These are phyloP conservation scores for Colossoma macropomum DNA, from an alignment of 2,113 vertebrate species.

Conservation along the genomic window DNA sequence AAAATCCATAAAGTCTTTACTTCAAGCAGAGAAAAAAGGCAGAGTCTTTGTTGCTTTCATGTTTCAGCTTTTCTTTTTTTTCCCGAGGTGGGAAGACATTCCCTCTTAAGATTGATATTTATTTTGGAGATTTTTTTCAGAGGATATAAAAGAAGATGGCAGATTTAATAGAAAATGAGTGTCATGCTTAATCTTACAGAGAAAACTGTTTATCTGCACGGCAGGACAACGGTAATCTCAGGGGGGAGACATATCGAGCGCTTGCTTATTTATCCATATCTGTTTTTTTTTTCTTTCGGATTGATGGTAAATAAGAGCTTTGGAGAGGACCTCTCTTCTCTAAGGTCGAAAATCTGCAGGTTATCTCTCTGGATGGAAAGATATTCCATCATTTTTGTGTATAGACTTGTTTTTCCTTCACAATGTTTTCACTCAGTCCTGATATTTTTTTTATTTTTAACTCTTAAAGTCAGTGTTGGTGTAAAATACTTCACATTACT, in stretches of 20 bases:
- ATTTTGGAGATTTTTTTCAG: constrained; percentile 67
- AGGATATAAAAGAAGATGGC: constrained; percentile 66
- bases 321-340: background rate
- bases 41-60: constrained; percentile 65
- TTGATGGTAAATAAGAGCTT: constrained; percentile 13
- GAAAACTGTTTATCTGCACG: constrained; percentile 70
- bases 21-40: constrained; percentile 64
- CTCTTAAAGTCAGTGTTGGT: background rate
- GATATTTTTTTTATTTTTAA: background rate
- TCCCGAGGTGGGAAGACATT: constrained; percentile 60
- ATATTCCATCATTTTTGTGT: background rate
- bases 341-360: background rate
- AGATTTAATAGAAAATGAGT: constrained; percentile 72
- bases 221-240: constrained; percentile 64
- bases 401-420: background rate
- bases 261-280: constrained; percentile 15
- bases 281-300: background rate
- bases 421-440: background rate
- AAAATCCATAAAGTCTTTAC: constrained; percentile 68
- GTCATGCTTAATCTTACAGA: constrained; percentile 71
- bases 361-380: background rate
- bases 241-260: constrained; percentile 68
- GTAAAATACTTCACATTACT: no score
- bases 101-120: constrained; percentile 75
- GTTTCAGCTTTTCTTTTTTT: constrained; percentile 60